These are phyloP conservation scores for Oncorhynchus gorbuscha DNA, from an alignment of 2,113 vertebrate genomes.

Conservation along the genomic window DNA sequence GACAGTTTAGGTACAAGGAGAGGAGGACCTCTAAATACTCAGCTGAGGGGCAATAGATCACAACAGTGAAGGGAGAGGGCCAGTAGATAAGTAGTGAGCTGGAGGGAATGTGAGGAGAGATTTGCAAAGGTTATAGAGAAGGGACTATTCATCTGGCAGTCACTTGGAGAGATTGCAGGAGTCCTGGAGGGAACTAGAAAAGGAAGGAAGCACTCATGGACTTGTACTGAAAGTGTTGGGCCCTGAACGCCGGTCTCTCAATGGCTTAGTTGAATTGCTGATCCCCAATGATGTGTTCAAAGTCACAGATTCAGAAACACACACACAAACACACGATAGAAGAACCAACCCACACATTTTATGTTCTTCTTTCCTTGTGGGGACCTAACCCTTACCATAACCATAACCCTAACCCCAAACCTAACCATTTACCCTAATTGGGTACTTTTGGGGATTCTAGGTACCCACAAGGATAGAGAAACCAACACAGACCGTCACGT, in stretches of 20 bases:
- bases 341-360: background rate
- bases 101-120: background rate
- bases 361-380: too few relatives aligned
- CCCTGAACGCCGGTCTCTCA: background rate
- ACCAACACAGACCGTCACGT: too few relatives aligned
- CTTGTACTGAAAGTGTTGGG: background rate
- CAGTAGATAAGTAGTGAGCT: slow-evolving; percentile 1
- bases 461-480: too few relatives aligned
- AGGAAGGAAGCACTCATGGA: background rate
- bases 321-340: background rate
- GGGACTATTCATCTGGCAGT: background rate
- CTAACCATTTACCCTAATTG: too few relatives aligned
- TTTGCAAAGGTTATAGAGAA: background rate
- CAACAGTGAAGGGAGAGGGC: background rate
- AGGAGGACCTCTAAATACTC: background rate
- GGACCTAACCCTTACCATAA: too few relatives aligned
- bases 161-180: background rate
- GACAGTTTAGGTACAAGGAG: too few relatives aligned
- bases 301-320: background rate
- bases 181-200: background rate
- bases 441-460: too few relatives aligned
- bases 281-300: background rate
- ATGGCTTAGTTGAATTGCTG: background rate
- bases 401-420: too few relatives aligned
- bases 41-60: background rate